These are phyloP conservation scores for Pachliopta kotzebuea DNA, from an alignment of 2,888 invertebrate genomes.

Conservation along the genomic window DNA sequence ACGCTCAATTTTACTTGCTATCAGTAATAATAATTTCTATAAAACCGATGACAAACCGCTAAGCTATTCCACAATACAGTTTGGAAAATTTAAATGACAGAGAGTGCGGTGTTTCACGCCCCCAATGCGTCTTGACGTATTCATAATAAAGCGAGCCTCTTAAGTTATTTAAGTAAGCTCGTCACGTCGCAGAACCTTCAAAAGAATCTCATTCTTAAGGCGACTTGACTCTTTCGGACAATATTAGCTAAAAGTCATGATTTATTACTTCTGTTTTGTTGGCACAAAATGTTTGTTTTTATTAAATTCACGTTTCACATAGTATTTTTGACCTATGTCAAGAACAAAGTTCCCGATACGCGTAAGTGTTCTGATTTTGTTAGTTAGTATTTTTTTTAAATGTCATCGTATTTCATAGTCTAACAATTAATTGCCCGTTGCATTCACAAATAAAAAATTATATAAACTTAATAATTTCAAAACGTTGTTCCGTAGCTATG, in stretches of 20 bases:
- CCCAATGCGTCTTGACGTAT: conserved; percentile 14
- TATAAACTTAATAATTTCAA: too few species aligned
- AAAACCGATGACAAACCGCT: conserved; percentile 18
- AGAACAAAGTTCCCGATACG: too few species aligned
- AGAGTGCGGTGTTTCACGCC: conserved; percentile 21
- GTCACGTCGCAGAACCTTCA: conserved; percentile 43
- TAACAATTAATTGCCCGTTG: too few species aligned
- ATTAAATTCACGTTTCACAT: too few species aligned
- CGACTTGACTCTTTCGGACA: conserved; percentile 50
- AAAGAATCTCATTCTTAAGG: conserved; percentile 32
- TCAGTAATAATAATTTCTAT: conserved; percentile 20
- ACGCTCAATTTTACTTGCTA: background rate
- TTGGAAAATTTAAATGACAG: conserved; percentile 23
- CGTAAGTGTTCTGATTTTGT: too few species aligned
- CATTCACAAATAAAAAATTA: too few species aligned
- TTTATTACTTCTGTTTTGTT: conserved; percentile 31
- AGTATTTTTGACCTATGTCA: too few species aligned
- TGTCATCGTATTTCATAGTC: too few species aligned
- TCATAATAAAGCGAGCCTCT: conserved; percentile 33
- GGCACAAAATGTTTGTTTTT: background rate
- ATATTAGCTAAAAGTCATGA: conserved; percentile 48
- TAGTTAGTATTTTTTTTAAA: too few species aligned
- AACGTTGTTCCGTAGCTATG: too few species aligned
- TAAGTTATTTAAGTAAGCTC: conserved; percentile 41
- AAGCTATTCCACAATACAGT: conserved; percentile 18